Percentiles rank a stretch among this genome's conserved stretches.
Evolutionary conservation across 2,888 invertebrate genomes (phyloP).

Genomic region (Cyclophora punctaria): DNA sequence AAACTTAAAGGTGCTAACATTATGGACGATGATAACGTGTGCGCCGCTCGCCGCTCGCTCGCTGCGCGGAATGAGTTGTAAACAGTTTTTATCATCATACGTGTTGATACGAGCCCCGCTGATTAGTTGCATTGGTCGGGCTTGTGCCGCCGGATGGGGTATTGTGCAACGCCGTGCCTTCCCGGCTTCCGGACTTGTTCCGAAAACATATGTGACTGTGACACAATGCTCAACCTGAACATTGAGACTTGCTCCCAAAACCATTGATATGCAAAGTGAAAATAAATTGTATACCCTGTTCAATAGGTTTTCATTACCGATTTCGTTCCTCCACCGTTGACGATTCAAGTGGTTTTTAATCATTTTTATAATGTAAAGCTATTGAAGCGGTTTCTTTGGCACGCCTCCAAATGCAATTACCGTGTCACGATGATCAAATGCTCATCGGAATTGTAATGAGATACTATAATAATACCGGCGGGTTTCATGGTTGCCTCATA

Average conservation of each 20-base stretch:
- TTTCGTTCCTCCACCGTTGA: no score
- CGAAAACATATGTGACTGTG: not conserved
- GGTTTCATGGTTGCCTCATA: not conserved
- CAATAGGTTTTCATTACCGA: not conserved
- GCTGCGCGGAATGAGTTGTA: slow-evolving; percentile 22
- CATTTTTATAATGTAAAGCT: no score
- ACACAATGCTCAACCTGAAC: not conserved
- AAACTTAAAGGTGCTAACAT: no score
- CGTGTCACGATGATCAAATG: slow-evolving; percentile 14
- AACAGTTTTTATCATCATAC: slow-evolving; percentile 31
- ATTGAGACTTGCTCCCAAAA: no score
- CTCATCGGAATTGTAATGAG: slow-evolving; percentile 16
- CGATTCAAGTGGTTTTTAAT: no score
- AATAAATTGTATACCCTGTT: not conserved
- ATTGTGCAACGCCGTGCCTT: slow-evolving; percentile 51
- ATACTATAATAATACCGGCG: slow-evolving; percentile 1
- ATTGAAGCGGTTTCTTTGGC: slow-evolving; percentile 13
- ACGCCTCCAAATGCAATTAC: slow-evolving; percentile 17
- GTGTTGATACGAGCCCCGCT: slow-evolving; percentile 30
- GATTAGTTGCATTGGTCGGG: slow-evolving; percentile 28
- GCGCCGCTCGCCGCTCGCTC: not conserved
- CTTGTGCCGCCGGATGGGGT: slow-evolving; percentile 39
- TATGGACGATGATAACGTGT: slow-evolving; percentile 6
- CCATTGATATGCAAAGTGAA: not conserved
- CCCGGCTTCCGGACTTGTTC: slow-evolving; percentile 32